phyloP scores from a whole-genome alignment of 2,888 invertebrate species.

The Dioctria rufipes region DNA sequence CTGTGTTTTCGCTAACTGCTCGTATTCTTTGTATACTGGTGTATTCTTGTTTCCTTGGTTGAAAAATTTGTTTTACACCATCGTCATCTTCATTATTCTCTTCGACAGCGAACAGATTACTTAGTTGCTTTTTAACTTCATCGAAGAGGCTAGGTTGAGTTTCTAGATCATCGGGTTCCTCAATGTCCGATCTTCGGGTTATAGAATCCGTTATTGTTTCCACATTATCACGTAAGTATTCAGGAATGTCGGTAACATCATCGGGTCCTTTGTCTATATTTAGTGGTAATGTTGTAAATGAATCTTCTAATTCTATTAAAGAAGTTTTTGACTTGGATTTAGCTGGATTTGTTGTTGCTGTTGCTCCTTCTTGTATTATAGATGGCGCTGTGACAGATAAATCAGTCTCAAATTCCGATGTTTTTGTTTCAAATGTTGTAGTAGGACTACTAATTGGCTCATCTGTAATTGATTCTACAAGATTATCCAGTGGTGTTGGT shows the following conservation, averaged over 20 bases:
- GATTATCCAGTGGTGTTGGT: constrained; percentile 62
- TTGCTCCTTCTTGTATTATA: constrained; percentile 11
- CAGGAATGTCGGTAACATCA: constrained; percentile 17
- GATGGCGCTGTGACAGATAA: constrained; percentile 23
- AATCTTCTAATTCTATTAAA: background rate
- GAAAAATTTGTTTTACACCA: constrained; percentile 61
- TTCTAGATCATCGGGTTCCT: constrained; percentile 67
- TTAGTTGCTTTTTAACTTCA: constrained; percentile 69
- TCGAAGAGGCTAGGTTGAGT: constrained; percentile 69
- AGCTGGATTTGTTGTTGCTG: constrained; percentile 1
- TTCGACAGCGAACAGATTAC: constrained; percentile 68
- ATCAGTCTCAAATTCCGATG: background rate
- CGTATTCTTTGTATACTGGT: constrained; percentile 67
- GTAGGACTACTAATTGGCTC: constrained; percentile 49
- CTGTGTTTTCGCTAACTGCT: constrained; percentile 56
- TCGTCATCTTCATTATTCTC: constrained; percentile 66
- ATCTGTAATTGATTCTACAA: constrained; percentile 60
- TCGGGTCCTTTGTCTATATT: constrained; percentile 47
- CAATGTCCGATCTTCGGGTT: constrained; percentile 52
- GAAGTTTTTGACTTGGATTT: background rate
- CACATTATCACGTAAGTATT: constrained; percentile 55
- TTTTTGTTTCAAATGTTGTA: background rate
- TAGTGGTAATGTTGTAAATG: background rate
- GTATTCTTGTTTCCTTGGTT: constrained; percentile 67
- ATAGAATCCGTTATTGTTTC: constrained; percentile 57